A percentile compares a stretch with the other conserved stretches of the same genome.
Conservation (phyloP, 1,140 invertebrate genomes). For the Globodera rostochiensis region DNA sequence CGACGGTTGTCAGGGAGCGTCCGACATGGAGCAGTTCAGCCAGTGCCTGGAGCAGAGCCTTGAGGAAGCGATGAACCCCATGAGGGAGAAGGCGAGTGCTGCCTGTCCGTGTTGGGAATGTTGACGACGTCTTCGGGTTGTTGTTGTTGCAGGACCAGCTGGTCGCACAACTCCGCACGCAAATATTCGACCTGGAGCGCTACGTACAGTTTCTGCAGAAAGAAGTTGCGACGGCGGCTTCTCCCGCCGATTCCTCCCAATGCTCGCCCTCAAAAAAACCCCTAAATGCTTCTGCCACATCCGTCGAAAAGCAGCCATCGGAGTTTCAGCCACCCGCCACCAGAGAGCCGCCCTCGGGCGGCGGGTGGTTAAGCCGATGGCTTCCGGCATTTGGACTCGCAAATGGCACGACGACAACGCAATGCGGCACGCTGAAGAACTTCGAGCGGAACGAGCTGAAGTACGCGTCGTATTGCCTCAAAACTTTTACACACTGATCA, state of each 20-base stretch:
- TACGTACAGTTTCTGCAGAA: constrained; percentile 95
- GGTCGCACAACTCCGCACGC: constrained; percentile 84
- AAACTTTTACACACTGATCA: too few relatives aligned
- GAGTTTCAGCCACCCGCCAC: background rate
- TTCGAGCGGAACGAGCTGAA: constrained; percentile 83
- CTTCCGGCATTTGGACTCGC: background rate
- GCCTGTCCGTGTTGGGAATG: too few relatives aligned
- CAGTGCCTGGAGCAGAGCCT: constrained; percentile 77
- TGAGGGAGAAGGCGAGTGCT: constrained; percentile 29
- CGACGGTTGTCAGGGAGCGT: background rate
- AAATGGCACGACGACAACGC: background rate
- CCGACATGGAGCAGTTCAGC: constrained; percentile 63
- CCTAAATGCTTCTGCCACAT: background rate
- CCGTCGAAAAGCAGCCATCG: background rate
- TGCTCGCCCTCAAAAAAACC: background rate
- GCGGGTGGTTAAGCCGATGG: background rate
- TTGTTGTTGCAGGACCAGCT: constrained; percentile 80
- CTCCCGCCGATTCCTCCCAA: constrained; percentile 1
- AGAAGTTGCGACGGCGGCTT: constrained; percentile 58
- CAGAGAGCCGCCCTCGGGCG: background rate
- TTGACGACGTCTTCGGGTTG: background rate
- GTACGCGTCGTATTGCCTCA: constrained; percentile 73
- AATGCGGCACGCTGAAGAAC: constrained; percentile 25
- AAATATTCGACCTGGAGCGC: constrained; percentile 91
- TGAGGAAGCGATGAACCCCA: constrained; percentile 76